Percentiles rank a stretch among this genome's conserved stretches.
Conservation (phyloP, 37 sponge, comb jelly and placozoan genomes). For the Sycon ciliatum region DNA sequence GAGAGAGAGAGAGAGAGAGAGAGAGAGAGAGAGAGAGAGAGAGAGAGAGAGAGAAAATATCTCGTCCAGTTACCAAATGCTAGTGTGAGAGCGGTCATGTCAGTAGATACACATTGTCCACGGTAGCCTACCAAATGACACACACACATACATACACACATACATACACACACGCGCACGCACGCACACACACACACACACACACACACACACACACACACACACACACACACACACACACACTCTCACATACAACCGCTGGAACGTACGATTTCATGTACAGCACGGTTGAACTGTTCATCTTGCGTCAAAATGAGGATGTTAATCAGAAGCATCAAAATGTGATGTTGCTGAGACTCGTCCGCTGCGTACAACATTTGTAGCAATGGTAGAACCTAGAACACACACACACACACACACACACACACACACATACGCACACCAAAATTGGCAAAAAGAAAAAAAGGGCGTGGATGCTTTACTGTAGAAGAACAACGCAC, state of each 20-base stretch:
- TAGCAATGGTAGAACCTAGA: constrained; percentile 61
- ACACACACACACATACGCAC: not conserved
- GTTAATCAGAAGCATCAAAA: constrained; percentile 93
- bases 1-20: too few relatives aligned
- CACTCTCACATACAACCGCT: constrained; percentile 29
- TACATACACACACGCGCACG: constrained; percentile 43
- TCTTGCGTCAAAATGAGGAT: constrained; percentile 92
- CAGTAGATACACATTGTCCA: too few relatives aligned
- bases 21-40: too few relatives aligned
- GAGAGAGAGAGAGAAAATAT: too few relatives aligned
- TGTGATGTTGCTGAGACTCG: constrained; percentile 61
- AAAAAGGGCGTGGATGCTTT: too few relatives aligned
- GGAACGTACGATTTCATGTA: constrained; percentile 73
- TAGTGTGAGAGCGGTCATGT: too few relatives aligned
- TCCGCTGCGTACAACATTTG: constrained; percentile 59
- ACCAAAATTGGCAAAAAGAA: not conserved
- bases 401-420: constrained; percentile 11
- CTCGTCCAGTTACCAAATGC: too few relatives aligned
- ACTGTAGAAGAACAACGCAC: too few relatives aligned
- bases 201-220: constrained; percentile 45
- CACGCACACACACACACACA: constrained; percentile 55
- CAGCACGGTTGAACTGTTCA: constrained; percentile 73
- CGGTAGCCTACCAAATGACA: too few relatives aligned
- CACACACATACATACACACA: constrained; percentile 53
- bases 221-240: constrained; percentile 39